Evolutionary conservation across 2,797 vertebrate species (phyloP).

Genomic region (Pseudocheirus occidentalis): DNA sequence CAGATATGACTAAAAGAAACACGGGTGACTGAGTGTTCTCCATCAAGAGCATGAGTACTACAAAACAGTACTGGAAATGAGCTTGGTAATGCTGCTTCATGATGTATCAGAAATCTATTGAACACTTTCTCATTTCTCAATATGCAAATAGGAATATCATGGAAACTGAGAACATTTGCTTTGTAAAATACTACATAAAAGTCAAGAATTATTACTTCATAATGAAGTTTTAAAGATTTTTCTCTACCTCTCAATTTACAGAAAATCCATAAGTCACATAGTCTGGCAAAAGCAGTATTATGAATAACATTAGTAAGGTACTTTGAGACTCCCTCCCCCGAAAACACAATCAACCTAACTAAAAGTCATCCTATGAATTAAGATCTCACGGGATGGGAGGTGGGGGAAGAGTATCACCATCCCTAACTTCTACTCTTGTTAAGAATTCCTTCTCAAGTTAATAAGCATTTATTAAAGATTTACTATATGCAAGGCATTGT

Average conservation of each 20-base stretch:
- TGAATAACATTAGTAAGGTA: not conserved
- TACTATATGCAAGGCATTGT: not conserved
- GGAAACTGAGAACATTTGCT: not conserved
- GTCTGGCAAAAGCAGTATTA: slow-evolving; percentile 29
- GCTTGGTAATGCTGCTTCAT: slow-evolving; percentile 5
- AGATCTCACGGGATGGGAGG: not conserved
- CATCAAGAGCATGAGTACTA: not conserved
- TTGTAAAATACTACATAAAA: not conserved
- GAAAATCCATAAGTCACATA: not conserved
- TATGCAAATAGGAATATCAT: slow-evolving; percentile 28
- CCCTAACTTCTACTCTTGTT: not conserved
- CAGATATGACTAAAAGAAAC: slow-evolving; percentile 16
- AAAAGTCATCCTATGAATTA: slow-evolving; percentile 21
- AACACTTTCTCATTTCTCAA: slow-evolving; percentile 10
- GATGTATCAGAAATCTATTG: not conserved
- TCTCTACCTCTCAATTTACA: slow-evolving; percentile 4
- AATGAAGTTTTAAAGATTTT: not conserved
- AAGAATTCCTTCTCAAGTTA: slow-evolving; percentile 31
- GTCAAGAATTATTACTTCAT: not conserved
- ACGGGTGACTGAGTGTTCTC: not conserved
- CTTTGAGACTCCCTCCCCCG: not conserved
- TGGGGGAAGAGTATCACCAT: not conserved
- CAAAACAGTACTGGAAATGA: not conserved
- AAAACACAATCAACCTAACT: not conserved
- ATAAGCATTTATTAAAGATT: not conserved